Evolutionary conservation across 1,140 invertebrate genomes (phyloP), one percentile per base, ranked within the genome.

Genomic region (Pseudoatta argentina): DNA sequence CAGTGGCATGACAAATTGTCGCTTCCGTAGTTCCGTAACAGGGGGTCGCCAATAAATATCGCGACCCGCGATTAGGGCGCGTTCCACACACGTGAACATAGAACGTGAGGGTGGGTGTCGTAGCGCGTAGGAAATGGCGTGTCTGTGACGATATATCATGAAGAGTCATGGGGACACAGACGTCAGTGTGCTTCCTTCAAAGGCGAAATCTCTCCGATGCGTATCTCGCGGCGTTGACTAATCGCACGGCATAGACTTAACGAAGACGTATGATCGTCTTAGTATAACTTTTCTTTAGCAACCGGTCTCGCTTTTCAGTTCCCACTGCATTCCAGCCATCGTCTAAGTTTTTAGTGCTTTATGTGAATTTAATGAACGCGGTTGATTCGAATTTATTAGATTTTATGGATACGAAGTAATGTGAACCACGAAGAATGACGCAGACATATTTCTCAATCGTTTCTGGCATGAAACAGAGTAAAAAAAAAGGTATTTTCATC

Each of bases 11-110:
- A 86, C 85, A 86, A 86, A 86, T 86, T 59, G 77, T 77, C 85
- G 77, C 67, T 86, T 86, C 67, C 67, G 85, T 71, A 86, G 66
- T 86, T 86, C 67, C 67, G 85, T 71, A 86, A 73, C 83, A 82
- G 67, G 67, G 57, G 24, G 16, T 34, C 77, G 67, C 78, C 85
- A 73, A 86, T 86, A 86, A 86, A 86, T 86, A 82, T 86, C 64
- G 67, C 67, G 67, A 55, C 12, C 12, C 48, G 39, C 83, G 83
- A 86, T 86, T 86, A 66, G 48, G 24, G 21, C 53, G 14, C 39
- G 39, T 69, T 57, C 39, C 24, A 34, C 18, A 24, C 27, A 64
- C 24, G 64, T 51, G 78, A 77, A 69, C 21, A 39, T 78, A 48
- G 27, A 64, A 14, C 27, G 14, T 4, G 14, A 18, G 53, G 24